Base-by-base conservation (phyloP, 2,888 invertebrate genomes). In the Drosophila peninsularis region DNA sequence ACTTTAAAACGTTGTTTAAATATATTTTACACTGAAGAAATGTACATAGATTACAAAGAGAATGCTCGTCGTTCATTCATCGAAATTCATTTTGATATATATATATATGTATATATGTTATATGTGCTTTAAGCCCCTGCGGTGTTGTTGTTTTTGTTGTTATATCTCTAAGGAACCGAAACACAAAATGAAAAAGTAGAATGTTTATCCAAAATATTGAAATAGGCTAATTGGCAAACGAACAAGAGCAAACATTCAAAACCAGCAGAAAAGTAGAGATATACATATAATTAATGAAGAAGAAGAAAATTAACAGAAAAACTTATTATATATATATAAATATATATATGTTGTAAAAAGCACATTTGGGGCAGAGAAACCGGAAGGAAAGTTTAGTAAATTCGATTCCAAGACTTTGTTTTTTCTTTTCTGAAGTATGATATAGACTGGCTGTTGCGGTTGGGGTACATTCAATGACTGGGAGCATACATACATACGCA, bases 241-340 rank as follows among this genome's bases (percentile, higher is more conserved):
- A 84, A 77, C 86, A 75, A 80, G 82, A 82, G 65, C 79, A 82
- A 84, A 84, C 86, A 86, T 82, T 84, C 84, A 84, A 77, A 83
- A 76, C 77, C 81, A 81, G 75, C 72, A 60, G 60, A 61, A 74
- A 68, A 62, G 30, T 50, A 72, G 57, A 39, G 57, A 27, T 66
- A 77, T 44, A 77, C 44, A 64, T 54, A 32, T 55, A 64, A 62
- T 44, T 19, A 62, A 61, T 37, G 24, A 36, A 41, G n/a, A 60
- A 53, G 34, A 10, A 37, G 55, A 71, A 50, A 17, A 5, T 13
- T 14, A 67, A 30, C 21, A 27, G 58, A 47, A 56, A 13, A 11
- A 14, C 0, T 7, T 21, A 27, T n/a, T 9, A 66, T 53, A 17
- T 66, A 69, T 57, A 62, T 55, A 32, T 50, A n/a, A 1, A 47